A percentile compares a stretch with the other conserved stretches of the same genome.
Evolutionary conservation across 2,888 invertebrate species (phyloP).

Genomic region (Nycteola revayana): DNA sequence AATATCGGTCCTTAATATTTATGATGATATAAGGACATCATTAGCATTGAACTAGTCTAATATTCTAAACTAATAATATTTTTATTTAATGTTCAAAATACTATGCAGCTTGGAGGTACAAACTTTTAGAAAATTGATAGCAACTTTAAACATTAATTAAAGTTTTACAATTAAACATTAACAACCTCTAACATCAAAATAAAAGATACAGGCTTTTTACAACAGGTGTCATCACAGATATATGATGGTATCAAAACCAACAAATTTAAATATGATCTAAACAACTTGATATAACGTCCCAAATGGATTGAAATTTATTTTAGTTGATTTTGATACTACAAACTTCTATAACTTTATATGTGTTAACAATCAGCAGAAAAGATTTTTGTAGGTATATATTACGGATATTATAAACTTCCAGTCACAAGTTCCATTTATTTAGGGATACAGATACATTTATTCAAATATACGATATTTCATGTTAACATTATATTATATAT

Average conservation of each 20-base stretch:
- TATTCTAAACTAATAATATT: constrained; percentile 19
- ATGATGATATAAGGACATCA: constrained; percentile 26
- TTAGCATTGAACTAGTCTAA: constrained; percentile 29
- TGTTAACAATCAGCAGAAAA: no score
- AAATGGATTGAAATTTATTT: no score
- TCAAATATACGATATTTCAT: no score
- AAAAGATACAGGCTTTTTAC: constrained; percentile 14
- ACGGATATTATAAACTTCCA: no score
- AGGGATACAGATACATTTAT: no score
- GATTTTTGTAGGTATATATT: no score
- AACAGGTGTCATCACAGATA: constrained; percentile 9
- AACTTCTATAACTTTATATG: no score
- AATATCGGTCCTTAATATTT: constrained; percentile 17
- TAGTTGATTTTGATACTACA: no score
- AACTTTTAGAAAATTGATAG: constrained; percentile 22
- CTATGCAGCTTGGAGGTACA: constrained; percentile 22
- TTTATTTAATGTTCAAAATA: constrained; percentile 17
- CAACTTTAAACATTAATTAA: constrained; percentile 12
- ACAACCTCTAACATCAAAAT: constrained; percentile 22
- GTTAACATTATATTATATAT: no score
- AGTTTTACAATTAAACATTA: constrained; percentile 10
- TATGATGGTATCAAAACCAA: neutral
- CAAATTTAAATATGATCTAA: no score
- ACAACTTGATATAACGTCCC: no score
- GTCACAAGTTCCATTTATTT: no score